Evolutionary conservation across 2,888 invertebrate species (phyloP).

Genomic region (Neoitamus cyanurus): DNA sequence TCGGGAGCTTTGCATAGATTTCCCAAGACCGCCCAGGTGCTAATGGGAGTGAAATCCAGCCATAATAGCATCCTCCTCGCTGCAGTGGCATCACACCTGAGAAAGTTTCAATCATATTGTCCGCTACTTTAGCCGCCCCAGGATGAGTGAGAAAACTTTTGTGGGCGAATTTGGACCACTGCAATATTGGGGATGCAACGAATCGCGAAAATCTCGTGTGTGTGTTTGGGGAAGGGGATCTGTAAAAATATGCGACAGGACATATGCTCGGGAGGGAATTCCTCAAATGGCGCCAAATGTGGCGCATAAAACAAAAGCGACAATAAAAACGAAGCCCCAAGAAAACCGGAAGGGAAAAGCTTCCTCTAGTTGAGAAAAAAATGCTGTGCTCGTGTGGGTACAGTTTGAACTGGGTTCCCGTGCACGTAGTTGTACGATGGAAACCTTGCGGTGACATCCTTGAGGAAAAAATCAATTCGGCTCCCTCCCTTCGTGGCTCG

Average conservation of each 20-base stretch:
- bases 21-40: not conserved
- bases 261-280: not conserved
- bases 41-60: not conserved
- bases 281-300: not conserved
- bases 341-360: conserved; percentile 2
- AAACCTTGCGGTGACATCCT: not conserved
- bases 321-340: not conserved
- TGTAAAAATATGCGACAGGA: not conserved
- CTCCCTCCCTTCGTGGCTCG: not conserved
- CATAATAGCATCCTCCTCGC: not conserved
- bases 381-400: not conserved
- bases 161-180: not conserved
- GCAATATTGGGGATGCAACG: not conserved
- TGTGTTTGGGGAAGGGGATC: not conserved
- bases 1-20: not conserved
- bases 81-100: not conserved
- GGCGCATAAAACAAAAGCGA: not conserved
- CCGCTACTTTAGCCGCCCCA: not conserved
- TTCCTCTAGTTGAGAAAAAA: not conserved
- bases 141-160: not conserved
- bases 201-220: not conserved
- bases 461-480: not conserved
- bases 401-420: not conserved
- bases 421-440: not conserved
- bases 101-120: not conserved